Conservation (phyloP, 1,140 invertebrate species). For the Saccostrea cuccullata region DNA sequence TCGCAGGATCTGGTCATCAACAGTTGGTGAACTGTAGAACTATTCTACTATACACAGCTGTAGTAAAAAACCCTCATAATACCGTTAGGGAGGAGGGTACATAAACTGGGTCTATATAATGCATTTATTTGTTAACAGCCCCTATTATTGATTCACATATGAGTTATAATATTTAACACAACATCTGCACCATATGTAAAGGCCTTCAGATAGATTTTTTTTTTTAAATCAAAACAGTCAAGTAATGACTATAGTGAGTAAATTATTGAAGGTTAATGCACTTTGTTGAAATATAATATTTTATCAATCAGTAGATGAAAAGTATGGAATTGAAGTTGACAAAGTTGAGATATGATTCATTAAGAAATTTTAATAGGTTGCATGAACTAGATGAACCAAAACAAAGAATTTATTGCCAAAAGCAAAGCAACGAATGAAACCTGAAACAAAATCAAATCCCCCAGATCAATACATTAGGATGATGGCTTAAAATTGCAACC, state of each 20-base stretch:
- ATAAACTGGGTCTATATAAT: not conserved
- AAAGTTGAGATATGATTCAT: not conserved
- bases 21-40: not conserved
- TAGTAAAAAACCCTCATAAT: not conserved
- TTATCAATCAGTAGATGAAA: not conserved
- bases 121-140: not conserved
- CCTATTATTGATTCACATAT: conserved; percentile 1
- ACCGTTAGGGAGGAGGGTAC: no score
- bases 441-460: conserved; percentile 16
- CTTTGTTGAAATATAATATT: not conserved
- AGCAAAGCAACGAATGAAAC: not conserved
- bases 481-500: not conserved
- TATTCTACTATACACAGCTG: conserved; percentile 3
- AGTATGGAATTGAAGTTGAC: not conserved
- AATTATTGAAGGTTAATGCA: not conserved
- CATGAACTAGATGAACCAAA: not conserved
- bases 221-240: not conserved
- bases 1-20: not conserved
- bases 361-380: not conserved
- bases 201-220: not conserved
- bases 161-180: conserved; percentile 3
- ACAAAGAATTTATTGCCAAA: conserved; percentile 3
- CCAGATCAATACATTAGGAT: not conserved
- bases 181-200: conserved; percentile 5
- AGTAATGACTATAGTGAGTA: not conserved